Conservation (phyloP, 2,888 invertebrate genomes). For the Brenthis ino region DNA sequence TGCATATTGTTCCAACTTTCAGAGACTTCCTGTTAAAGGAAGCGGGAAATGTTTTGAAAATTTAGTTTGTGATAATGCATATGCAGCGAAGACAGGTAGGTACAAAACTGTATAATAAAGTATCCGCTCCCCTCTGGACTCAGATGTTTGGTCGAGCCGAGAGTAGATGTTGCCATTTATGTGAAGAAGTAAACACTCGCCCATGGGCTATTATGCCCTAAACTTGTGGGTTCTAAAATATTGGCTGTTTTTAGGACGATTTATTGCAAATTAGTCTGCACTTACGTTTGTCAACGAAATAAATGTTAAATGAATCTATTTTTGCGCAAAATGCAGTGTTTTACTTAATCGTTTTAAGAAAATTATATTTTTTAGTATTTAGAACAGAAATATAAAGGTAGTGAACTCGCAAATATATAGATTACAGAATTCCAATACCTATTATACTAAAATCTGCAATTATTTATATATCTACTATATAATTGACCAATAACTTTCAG, state of each 20-base stretch:
- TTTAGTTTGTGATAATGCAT: constrained; percentile 43
- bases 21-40: constrained; percentile 40
- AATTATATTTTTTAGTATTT: no score
- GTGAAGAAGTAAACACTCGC: constrained; percentile 45
- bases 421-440: no score
- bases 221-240: constrained; percentile 35
- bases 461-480: no score
- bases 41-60: constrained; percentile 38
- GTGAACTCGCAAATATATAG: no score
- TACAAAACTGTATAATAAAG: constrained; percentile 50
- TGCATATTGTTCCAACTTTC: constrained; percentile 49
- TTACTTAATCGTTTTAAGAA: no score
- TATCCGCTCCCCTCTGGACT: constrained; percentile 51
- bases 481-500: no score
- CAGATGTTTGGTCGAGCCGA: constrained; percentile 59
- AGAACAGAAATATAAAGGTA: no score
- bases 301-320: no score
- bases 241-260: constrained; percentile 21
- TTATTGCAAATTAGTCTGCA: background rate
- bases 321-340: no score
- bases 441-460: no score
- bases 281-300: background rate
- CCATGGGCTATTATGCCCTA: constrained; percentile 38
- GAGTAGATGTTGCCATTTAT: constrained; percentile 63
- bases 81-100: constrained; percentile 32